Percentiles rank a stretch among this genome's conserved stretches.
phyloP scores from a whole-genome alignment of 2,888 invertebrate species.

The Phaonia tiefii region DNA sequence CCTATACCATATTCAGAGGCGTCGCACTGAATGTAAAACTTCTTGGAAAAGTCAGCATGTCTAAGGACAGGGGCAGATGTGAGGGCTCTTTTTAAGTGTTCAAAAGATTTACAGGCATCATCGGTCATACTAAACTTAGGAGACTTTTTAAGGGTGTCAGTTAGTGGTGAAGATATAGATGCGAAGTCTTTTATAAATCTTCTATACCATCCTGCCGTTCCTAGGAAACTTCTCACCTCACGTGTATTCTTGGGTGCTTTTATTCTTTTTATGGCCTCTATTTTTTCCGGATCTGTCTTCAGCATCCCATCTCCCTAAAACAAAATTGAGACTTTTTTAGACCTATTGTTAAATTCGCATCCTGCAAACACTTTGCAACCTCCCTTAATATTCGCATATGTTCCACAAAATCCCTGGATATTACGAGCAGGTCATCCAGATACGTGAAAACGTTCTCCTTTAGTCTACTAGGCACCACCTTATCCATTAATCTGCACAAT shows the following conservation, averaged over 20 bases:
- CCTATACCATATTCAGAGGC: no score
- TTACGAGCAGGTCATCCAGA: background rate
- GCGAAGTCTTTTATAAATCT: background rate
- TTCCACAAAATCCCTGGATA: background rate
- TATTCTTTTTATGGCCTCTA: background rate
- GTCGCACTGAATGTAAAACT: no score
- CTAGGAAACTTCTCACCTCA: background rate
- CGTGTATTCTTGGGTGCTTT: background rate
- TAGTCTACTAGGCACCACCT: background rate
- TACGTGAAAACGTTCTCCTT: background rate
- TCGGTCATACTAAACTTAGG: background rate
- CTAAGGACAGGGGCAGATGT: slow-evolving; percentile 46
- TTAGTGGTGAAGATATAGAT: background rate
- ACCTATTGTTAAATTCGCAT: background rate
- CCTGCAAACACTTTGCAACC: no score
- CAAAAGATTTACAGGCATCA: background rate
- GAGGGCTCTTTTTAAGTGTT: background rate
- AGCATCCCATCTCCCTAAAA: background rate
- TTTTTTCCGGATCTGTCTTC: background rate
- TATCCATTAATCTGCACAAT: slow-evolving; percentile 3
- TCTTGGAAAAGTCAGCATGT: no score
- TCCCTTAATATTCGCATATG: no score
- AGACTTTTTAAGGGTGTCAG: background rate
- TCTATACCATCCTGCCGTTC: background rate
- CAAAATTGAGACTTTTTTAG: background rate